A percentile compares a stretch with the other conserved stretches of the same genome.
These are phyloP conservation scores for Mechanitis mazaeus DNA, from an alignment of 2,888 invertebrate genomes.

Conservation along the genomic window DNA sequence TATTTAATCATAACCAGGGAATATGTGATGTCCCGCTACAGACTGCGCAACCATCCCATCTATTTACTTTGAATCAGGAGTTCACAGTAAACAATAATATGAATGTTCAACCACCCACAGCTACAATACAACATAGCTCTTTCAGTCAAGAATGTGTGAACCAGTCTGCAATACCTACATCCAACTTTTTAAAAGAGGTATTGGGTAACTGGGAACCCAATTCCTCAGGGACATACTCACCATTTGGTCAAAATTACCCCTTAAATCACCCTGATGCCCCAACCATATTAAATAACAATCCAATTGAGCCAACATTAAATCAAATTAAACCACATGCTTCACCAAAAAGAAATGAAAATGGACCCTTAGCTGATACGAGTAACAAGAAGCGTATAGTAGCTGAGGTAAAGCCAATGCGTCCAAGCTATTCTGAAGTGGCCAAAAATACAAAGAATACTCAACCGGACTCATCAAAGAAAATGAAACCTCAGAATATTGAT, in stretches of 20 bases:
- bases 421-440: constrained; percentile 90
- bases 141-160: constrained; percentile 49
- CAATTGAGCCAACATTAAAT: constrained; percentile 45
- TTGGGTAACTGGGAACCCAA: constrained; percentile 85
- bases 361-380: constrained; percentile 71
- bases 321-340: constrained; percentile 54
- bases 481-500: constrained; percentile 56
- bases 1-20: constrained; percentile 63
- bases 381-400: constrained; percentile 85
- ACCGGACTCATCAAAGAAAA: constrained; percentile 67
- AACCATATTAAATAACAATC: constrained; percentile 48
- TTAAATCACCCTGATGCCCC: constrained; percentile 70
- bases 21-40: constrained; percentile 56
- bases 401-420: constrained; percentile 91
- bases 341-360: constrained; percentile 64
- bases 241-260: constrained; percentile 80
- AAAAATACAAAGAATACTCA: constrained; percentile 78
- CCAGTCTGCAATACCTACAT: constrained; percentile 51
- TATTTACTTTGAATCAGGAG: constrained; percentile 65
- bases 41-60: constrained; percentile 46
- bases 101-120: constrained; percentile 41
- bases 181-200: constrained; percentile 81
- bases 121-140: constrained; percentile 40
- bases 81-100: constrained; percentile 51
- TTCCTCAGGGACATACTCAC: constrained; percentile 83